A percentile compares a stretch with the other conserved stretches of the same genome.
Conservation (phyloP, 2,888 invertebrate genomes). For the Ernsta delagoae region DNA sequence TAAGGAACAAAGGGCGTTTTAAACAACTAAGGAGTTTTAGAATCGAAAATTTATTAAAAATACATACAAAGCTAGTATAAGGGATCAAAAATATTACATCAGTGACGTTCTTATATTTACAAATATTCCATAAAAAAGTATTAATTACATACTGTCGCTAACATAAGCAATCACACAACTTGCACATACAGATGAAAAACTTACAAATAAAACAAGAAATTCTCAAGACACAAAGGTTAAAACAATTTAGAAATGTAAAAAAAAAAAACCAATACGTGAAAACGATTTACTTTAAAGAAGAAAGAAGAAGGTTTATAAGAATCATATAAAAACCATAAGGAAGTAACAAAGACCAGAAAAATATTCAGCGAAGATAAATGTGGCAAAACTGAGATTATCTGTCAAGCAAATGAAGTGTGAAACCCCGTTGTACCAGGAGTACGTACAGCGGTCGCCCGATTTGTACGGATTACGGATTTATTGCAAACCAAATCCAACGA, state of each 20-base stretch:
- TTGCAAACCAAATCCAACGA: constrained; percentile 22
- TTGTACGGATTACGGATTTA: constrained; percentile 34
- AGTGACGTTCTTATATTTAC: no score
- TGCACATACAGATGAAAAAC: no score
- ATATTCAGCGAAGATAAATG: constrained; percentile 8
- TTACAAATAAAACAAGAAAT: not conserved
- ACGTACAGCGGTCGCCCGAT: constrained; percentile 24
- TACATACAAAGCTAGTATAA: no score
- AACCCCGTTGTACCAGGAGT: constrained; percentile 46
- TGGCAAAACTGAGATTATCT: constrained; percentile 43
- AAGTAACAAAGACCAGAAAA: not conserved
- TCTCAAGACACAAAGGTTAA: not conserved
- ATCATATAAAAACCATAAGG: not conserved
- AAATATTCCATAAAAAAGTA: no score
- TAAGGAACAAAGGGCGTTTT: no score
- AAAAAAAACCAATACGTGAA: no score
- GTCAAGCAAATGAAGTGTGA: constrained; percentile 67
- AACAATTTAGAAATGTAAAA: not conserved
- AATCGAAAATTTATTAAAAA: no score
- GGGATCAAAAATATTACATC: no score
- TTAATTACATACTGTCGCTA: no score
- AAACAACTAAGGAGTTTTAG: no score
- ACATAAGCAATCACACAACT: no score
- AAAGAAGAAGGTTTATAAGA: not conserved
- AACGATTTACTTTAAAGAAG: not conserved